Conservation (phyloP, 2,797 vertebrate genomes). For the Chelidonichthys spinosus region DNA sequence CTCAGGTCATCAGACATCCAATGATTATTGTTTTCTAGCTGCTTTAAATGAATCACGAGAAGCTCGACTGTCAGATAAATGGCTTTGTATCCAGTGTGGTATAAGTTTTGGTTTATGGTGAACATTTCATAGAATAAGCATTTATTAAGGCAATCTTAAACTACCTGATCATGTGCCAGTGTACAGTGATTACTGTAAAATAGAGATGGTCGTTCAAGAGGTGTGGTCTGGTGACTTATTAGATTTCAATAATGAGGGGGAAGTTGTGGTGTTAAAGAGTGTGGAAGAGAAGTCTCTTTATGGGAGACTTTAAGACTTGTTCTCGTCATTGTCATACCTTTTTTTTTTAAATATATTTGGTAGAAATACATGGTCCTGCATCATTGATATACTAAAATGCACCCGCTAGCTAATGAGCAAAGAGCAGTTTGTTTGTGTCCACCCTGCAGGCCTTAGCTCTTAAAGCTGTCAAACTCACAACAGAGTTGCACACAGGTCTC, state of each 20-base stretch:
- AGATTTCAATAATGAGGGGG: conserved; percentile 4
- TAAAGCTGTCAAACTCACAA: not conserved
- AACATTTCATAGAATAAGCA: not conserved
- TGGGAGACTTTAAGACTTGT: not conserved
- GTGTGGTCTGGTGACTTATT: not conserved
- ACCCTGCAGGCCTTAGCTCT: not conserved
- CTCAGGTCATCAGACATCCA: not conserved
- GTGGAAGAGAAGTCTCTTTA: not conserved
- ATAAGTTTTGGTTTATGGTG: not conserved
- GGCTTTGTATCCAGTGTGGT: not conserved
- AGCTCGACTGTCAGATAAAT: not conserved
- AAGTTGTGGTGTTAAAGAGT: not conserved
- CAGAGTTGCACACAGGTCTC: not conserved
- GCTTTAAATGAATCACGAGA: conserved; percentile 17
- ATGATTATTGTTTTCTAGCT: not conserved
- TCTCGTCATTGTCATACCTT: not conserved
- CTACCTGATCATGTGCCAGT: not conserved
- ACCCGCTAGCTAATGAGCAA: not conserved
- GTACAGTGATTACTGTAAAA: not conserved
- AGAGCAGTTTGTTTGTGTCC: conserved; percentile 4
- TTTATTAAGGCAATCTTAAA: not conserved
- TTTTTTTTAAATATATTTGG: not conserved
- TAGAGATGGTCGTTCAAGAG: not conserved
- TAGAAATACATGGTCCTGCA: not conserved
- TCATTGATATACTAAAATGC: not conserved